phyloP scores from a whole-genome alignment of 2,888 invertebrate species.

The Acanthosoma haemorrhoidale region DNA sequence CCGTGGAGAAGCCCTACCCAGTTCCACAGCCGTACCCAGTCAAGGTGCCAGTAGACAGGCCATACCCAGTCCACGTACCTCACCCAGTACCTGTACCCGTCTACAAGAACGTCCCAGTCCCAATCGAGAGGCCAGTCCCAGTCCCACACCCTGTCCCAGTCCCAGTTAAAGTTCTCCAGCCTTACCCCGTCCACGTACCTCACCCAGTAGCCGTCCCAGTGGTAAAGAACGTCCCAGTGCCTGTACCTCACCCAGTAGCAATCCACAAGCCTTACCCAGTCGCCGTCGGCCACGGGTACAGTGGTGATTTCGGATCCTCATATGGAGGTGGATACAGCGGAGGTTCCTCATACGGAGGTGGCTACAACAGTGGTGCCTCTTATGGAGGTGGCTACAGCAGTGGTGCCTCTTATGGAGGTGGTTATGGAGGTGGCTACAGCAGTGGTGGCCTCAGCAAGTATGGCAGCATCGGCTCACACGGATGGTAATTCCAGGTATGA shows the following conservation, averaged over 20 bases:
- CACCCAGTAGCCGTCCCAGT: constrained; percentile 51
- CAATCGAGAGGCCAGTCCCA: constrained; percentile 39
- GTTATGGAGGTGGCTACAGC: neutral
- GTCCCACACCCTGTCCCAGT: constrained; percentile 28
- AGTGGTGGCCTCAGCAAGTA: neutral
- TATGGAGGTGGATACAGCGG: neutral
- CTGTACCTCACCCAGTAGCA: constrained; percentile 43
- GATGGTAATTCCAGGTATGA: neutral
- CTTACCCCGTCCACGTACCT: constrained; percentile 49
- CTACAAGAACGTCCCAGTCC: constrained; percentile 16
- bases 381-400: neutral
- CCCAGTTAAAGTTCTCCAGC: constrained; percentile 49
- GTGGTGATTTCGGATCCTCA: neutral
- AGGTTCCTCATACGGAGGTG: neutral
- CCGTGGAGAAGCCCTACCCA: constrained; percentile 42
- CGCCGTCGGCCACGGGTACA: neutral
- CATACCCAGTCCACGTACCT: constrained; percentile 33
- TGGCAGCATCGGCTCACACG: neutral
- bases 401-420: constrained; percentile 3
- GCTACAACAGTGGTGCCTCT: neutral
- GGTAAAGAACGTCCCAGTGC: constrained; percentile 45
- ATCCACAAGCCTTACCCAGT: constrained; percentile 19
- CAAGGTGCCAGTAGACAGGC: constrained; percentile 34
- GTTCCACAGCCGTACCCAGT: constrained; percentile 28
- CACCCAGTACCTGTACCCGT: constrained; percentile 20